These are phyloP conservation scores for Oophaga pumilio DNA, from an alignment of 2,113 vertebrate species.

Conservation along the genomic window DNA sequence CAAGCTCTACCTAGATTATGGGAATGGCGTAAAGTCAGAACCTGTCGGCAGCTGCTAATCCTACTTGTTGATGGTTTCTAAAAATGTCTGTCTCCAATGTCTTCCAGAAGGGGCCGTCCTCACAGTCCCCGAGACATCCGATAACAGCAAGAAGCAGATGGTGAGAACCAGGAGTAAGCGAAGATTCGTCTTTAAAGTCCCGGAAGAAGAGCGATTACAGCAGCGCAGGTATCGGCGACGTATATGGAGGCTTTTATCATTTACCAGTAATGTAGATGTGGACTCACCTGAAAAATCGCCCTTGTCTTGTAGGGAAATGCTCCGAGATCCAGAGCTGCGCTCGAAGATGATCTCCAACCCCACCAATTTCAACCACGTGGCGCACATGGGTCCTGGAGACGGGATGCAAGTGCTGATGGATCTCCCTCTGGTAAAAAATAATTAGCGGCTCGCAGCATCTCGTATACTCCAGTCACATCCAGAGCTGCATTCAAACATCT, in stretches of 20 bases:
- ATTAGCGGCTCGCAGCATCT: too few species aligned
- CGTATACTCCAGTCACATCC: too few species aligned
- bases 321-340: slow-evolving; percentile 89
- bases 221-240: slow-evolving; percentile 80
- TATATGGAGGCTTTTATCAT: not conserved
- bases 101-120: slow-evolving; percentile 76
- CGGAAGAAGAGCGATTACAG: slow-evolving; percentile 89
- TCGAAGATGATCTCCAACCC: slow-evolving; percentile 97
- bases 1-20: too few species aligned
- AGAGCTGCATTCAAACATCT: too few species aligned
- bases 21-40: too few species aligned
- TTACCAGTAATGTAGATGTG: not conserved
- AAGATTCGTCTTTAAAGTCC: slow-evolving; percentile 95
- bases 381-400: slow-evolving; percentile 98
- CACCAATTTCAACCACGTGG: slow-evolving; percentile 98
- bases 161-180: slow-evolving; percentile 93
- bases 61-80: not conserved
- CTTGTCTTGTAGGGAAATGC: slow-evolving; percentile 83
- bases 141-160: slow-evolving; percentile 94
- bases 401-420: slow-evolving; percentile 99
- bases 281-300: not conserved
- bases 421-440: slow-evolving; percentile 87
- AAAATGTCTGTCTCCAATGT: not conserved
- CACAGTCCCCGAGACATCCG: slow-evolving; percentile 88
- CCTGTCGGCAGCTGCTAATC: not conserved